These are phyloP conservation scores for Nyctereutes procyonoides DNA, from an alignment of 2,113 vertebrate genomes.

Conservation along the genomic window DNA sequence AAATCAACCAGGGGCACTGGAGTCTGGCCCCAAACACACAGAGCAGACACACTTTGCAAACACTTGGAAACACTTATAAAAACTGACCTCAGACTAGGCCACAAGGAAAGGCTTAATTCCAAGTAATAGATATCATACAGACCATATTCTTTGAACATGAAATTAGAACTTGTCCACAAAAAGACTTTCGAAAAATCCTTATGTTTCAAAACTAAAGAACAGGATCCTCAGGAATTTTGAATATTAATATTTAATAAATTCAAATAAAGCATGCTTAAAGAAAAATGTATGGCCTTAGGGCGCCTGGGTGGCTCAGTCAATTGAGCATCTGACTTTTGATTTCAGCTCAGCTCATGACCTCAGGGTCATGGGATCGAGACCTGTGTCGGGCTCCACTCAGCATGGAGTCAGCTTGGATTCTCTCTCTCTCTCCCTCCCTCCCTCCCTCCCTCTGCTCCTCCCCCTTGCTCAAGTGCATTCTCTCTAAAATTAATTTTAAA, in stretches of 20 bases:
- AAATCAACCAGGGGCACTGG: rapidly evolving
- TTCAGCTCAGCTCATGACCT: not conserved
- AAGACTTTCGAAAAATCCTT: not conserved
- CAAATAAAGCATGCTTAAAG: not conserved
- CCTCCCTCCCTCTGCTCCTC: not conserved
- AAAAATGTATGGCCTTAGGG: not conserved
- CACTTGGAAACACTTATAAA: no score
- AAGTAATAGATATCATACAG: rapidly evolving
- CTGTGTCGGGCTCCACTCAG: not conserved
- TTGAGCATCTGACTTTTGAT: not conserved
- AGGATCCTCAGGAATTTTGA: not conserved
- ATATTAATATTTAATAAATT: not conserved
- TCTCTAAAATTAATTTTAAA: not conserved
- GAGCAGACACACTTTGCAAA: not conserved
- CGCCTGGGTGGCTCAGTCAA: not conserved
- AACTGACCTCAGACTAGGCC: not conserved
- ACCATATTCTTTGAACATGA: rapidly evolving
- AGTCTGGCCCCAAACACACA: not conserved
- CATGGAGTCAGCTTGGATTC: not conserved
- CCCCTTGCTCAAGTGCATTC: not conserved
- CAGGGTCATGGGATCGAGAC: not conserved
- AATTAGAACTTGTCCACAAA: no score
- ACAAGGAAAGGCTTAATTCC: not conserved
- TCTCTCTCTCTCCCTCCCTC: not conserved
- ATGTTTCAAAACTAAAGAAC: not conserved